These are phyloP conservation scores for Ramphastos sulfuratus DNA, from an alignment of 2,113 vertebrate genomes.

Conservation along the genomic window DNA sequence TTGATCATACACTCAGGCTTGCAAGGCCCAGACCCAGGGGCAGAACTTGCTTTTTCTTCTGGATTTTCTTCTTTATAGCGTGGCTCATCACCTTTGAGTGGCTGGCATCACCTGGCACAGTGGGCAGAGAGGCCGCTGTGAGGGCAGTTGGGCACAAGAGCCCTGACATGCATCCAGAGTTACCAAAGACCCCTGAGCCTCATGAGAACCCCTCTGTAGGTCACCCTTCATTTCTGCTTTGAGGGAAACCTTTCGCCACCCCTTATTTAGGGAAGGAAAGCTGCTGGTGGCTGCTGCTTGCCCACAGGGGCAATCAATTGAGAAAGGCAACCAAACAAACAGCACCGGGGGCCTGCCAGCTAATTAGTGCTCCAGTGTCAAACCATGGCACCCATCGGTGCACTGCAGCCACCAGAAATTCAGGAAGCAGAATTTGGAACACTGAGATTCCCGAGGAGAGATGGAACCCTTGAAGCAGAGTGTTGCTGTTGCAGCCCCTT, in stretches of 20 bases:
- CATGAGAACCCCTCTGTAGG: rapidly evolving
- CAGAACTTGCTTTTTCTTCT: background rate
- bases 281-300: background rate
- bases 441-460: background rate
- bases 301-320: background rate
- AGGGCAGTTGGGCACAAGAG: rapidly evolving
- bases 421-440: background rate
- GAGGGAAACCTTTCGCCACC: background rate
- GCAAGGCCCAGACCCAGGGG: background rate
- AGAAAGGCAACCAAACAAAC: background rate
- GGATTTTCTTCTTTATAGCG: background rate
- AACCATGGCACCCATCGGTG: background rate
- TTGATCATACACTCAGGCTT: background rate
- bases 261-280: background rate
- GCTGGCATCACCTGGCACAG: background rate
- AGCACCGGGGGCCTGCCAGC: background rate
- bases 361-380: background rate
- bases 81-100: rapidly evolving
- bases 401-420: background rate
- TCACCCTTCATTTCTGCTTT: background rate
- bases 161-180: rapidly evolving
- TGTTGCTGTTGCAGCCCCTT: rapidly evolving
- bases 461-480: rapidly evolving
- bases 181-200: background rate
- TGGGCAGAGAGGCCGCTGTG: background rate